Evolutionary conservation across 2,113 vertebrate genomes (phyloP), one percentile per base, ranked within the genome.

Genomic region (Meriones unguiculatus): DNA sequence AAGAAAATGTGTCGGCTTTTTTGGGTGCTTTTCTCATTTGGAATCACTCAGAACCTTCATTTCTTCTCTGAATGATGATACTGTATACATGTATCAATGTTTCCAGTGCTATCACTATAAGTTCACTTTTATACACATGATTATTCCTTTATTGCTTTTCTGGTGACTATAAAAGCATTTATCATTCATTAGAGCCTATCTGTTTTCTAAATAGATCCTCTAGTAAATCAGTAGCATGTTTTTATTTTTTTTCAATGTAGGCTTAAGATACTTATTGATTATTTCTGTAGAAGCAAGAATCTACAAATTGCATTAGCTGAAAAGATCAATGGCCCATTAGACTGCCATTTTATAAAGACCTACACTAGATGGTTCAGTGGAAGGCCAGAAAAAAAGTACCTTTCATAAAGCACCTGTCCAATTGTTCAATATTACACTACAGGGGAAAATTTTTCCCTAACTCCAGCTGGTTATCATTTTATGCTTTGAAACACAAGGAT

Each of bases 331-430:
- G 94, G 52, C 28, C 87, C 93, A 95, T 97, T 98, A 97, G 91
- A 77, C 84, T 89, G 62, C 65, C 93, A 95, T 97, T 97, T 96
- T 97, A 96, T 97, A 96, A 96, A 98, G 95, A 96, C 91, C 90
- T 97, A 94, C 35, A 93, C 59, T 92, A 89, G 95, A 94, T 92
- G 89, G 70, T 96, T 96, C 65, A 96, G 52, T 87, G 89, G 65
- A 97, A 93, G 91, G 69, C 65, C 65, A 93, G 91, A 90, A 97
- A 97, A 97, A 96, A 97, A 97, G 84, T 95, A 96, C 78, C 73
- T 96, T 95, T 96, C 96, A 98, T 98, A 98, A 97, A 97, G 75
- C 95, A 98, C 96, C 97, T 98, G 98, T 94, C 91, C 89, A 94
- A 91, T 95, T 97, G 94, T 95, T 97, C 95, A 95, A 90, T 97